Percentiles rank a stretch among this genome's conserved stretches.
Conservation (phyloP, 2,888 invertebrate genomes). For the Lampropteryx suffumata region DNA sequence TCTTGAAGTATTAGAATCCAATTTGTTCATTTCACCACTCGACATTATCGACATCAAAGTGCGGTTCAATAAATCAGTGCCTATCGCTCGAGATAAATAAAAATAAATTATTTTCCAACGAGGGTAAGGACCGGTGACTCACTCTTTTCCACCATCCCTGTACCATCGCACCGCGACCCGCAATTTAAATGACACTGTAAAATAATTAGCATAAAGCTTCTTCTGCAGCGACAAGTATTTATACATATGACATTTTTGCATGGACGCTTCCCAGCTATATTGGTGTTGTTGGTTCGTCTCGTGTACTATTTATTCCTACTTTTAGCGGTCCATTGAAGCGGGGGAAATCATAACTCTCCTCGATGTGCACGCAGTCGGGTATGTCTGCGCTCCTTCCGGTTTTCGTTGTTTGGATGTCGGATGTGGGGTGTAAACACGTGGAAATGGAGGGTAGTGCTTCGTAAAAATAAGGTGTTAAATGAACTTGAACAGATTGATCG, state of each 20-base stretch:
- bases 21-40: conserved; percentile 2
- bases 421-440: conserved; percentile 20
- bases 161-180: conserved; percentile 2
- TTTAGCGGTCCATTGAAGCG: conserved; percentile 55
- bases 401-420: conserved; percentile 16
- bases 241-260: conserved; percentile 22
- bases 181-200: conserved; percentile 29
- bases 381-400: conserved; percentile 28
- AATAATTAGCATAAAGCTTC: conserved; percentile 32
- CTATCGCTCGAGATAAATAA: conserved; percentile 33
- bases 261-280: conserved; percentile 30
- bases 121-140: conserved; percentile 74
- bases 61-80: conserved; percentile 28
- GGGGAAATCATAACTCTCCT: conserved; percentile 44
- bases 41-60: conserved; percentile 23
- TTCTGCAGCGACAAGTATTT: conserved; percentile 24
- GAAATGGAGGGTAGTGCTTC: background rate
- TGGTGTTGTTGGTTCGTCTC: conserved; percentile 22
- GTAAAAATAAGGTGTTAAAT: conserved; percentile 18
- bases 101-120: conserved; percentile 55
- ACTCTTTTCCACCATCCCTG: conserved; percentile 29
- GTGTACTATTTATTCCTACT: conserved; percentile 61
- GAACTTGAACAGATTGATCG: conserved; percentile 5
- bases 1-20: background rate
- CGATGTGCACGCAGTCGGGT: conserved; percentile 15